phyloP scores from a whole-genome alignment of 2,888 invertebrate species.

The Blomia tropicalis region DNA sequence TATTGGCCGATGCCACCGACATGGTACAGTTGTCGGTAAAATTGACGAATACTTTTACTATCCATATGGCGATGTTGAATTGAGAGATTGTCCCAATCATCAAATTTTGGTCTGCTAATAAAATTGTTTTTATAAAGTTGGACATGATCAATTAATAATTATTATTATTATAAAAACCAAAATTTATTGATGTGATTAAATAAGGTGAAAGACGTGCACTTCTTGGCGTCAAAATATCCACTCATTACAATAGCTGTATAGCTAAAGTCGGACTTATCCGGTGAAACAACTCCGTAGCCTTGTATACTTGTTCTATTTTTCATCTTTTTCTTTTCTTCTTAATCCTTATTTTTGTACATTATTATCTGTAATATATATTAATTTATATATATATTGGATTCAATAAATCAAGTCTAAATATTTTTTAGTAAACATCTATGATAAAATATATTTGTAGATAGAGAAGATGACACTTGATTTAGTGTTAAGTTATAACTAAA shows the following conservation, averaged over 20 bases:
- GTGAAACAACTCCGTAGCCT: background rate
- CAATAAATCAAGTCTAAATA: background rate
- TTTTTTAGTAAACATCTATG: too few relatives aligned
- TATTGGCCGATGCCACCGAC: background rate
- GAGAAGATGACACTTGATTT: too few relatives aligned
- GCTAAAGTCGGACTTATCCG: background rate
- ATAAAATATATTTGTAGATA: too few relatives aligned
- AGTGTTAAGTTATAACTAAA: too few relatives aligned
- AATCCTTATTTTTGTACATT: background rate
- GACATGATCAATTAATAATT: background rate
- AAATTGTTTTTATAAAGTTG: too few relatives aligned
- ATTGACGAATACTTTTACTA: conserved; percentile 10
- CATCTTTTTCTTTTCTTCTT: too few relatives aligned
- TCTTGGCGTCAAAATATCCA: too few relatives aligned
- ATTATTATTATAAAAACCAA: background rate
- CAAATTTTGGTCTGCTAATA: conserved; percentile 1
- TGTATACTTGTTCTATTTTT: conserved; percentile 8
- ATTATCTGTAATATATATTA: background rate
- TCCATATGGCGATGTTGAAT: background rate
- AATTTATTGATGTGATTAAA: background rate
- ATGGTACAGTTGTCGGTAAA: background rate
- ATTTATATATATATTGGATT: background rate
- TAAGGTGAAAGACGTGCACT: too few relatives aligned
- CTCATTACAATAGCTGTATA: background rate
- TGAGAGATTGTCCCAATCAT: background rate